Conservation (phyloP, 2,888 invertebrate genomes). For the Mythimna pallens region DNA sequence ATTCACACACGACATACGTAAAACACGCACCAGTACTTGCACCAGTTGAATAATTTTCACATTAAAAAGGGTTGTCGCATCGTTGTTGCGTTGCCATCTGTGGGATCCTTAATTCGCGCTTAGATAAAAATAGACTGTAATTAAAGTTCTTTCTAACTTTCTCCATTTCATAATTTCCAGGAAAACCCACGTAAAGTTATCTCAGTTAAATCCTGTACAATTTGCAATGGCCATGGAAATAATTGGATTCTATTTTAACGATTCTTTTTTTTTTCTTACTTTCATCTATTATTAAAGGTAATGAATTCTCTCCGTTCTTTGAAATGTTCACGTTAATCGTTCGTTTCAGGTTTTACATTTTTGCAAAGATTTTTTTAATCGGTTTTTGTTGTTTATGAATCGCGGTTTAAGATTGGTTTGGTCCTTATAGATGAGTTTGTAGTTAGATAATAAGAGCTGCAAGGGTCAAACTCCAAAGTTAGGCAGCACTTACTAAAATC, state of each 20-base stretch:
- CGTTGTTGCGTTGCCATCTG: not conserved
- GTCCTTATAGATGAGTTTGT: no score
- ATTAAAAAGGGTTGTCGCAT: not conserved
- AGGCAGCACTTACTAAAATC: no score
- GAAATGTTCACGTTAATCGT: slow-evolving; percentile 39
- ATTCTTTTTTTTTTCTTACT: slow-evolving; percentile 51
- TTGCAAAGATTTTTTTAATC: slow-evolving; percentile 4
- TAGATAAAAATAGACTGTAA: slow-evolving; percentile 30
- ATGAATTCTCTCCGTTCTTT: slow-evolving; percentile 54
- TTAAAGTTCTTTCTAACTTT: slow-evolving; percentile 12
- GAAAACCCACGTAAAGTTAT: slow-evolving; percentile 15
- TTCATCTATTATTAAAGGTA: slow-evolving; percentile 62
- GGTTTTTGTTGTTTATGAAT: slow-evolving; percentile 15
- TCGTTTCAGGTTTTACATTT: slow-evolving; percentile 22
- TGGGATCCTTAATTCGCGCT: not conserved
- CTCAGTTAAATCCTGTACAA: slow-evolving; percentile 43
- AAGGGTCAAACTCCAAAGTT: no score
- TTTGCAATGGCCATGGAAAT: slow-evolving; percentile 61
- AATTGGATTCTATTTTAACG: slow-evolving; percentile 65
- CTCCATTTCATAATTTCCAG: slow-evolving; percentile 32
- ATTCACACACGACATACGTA: no score
- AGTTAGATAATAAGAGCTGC: no score
- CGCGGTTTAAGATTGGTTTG: not conserved
- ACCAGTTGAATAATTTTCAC: no score
- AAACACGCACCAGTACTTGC: no score